A percentile compares a stretch with the other conserved stretches of the same genome.
Conservation (phyloP, 2,888 invertebrate genomes). For the Catotricha subobsoleta region DNA sequence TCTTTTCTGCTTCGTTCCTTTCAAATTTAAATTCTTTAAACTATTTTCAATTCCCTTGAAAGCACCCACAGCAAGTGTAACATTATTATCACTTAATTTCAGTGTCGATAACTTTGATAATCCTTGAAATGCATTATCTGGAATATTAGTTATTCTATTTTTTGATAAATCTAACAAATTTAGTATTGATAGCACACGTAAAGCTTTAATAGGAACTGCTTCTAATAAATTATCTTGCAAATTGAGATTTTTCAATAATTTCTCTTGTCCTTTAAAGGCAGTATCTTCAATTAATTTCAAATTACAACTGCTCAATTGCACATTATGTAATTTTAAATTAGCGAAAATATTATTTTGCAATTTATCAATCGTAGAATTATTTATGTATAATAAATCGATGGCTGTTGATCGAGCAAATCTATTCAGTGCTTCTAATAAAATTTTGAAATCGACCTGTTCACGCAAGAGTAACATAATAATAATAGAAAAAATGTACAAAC, state of each 20-base stretch:
- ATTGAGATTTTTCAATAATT: slow-evolving; percentile 62
- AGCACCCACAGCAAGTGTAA: slow-evolving; percentile 49
- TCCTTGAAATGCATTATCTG: slow-evolving; percentile 57
- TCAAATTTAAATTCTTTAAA: slow-evolving; percentile 74
- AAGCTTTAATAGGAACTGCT: slow-evolving; percentile 56
- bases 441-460: slow-evolving; percentile 52
- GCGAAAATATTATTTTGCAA: slow-evolving; percentile 49
- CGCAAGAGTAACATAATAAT: not conserved
- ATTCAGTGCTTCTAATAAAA: slow-evolving; percentile 54
- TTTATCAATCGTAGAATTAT: slow-evolving; percentile 61
- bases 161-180: slow-evolving; percentile 69
- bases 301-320: slow-evolving; percentile 69
- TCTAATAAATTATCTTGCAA: slow-evolving; percentile 65
- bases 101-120: slow-evolving; percentile 57
- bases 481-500: not conserved
- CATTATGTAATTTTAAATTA: slow-evolving; percentile 56
- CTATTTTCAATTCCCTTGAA: slow-evolving; percentile 64
- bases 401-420: slow-evolving; percentile 46
- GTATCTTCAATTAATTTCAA: slow-evolving; percentile 49
- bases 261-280: slow-evolving; percentile 71
- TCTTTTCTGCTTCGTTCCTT: slow-evolving; percentile 63
- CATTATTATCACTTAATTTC: slow-evolving; percentile 74
- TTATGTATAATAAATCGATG: slow-evolving; percentile 71
- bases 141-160: slow-evolving; percentile 54
- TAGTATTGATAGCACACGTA: slow-evolving; percentile 48